Base-by-base conservation (phyloP, 2,797 vertebrate species). In the Chelon labrosus region DNA sequence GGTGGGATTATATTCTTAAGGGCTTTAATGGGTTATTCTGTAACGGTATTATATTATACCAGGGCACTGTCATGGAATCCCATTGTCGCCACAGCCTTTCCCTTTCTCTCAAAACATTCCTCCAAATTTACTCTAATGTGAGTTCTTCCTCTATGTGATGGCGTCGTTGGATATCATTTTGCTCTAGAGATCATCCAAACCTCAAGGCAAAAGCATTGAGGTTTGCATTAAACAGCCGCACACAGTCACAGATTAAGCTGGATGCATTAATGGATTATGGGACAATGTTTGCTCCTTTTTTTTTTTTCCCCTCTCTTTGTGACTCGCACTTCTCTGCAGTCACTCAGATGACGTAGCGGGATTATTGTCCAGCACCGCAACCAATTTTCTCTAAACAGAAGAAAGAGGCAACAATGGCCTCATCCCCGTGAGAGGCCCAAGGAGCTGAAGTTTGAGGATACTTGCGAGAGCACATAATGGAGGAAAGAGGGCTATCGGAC, bases 201-300 rank as follows among this genome's bases (percentile, higher is more conserved):
- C 44, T 14, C 42, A 16, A 85, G 75, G 61, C 63, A 76, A 84
- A 79, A 79, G 88, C 88, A 86, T 91, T 93, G 86, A 88, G 78
- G 77, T 90, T 91, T 91, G 76, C 64, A 77, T 85, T 92, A 85
- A 85, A 75, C 75, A 77, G 79, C 84, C 80, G 82, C 70, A 75
- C 80, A 82, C 70, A 75, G 89, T 88, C 77, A 82, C 91, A 93
- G 92, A 94, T 94, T 94, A 94, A 93, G 79, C 73, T 67, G 68
- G 73, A 75, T 87, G 86, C 90, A 93, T 93, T 93, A 93, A 90
- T 94, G 93, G 90, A 94, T 94, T 92, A 93, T 80, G 46, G 80
- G 77, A 90, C 88, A 73, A 65, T 90, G 76, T 89, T 89, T 31
- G 4, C 31, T 31, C 31, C 31, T 31, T 85, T 85, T 88, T 86